Base-by-base conservation (phyloP, 2,113 vertebrate genomes). In the Microtus ochrogaster region DNA sequence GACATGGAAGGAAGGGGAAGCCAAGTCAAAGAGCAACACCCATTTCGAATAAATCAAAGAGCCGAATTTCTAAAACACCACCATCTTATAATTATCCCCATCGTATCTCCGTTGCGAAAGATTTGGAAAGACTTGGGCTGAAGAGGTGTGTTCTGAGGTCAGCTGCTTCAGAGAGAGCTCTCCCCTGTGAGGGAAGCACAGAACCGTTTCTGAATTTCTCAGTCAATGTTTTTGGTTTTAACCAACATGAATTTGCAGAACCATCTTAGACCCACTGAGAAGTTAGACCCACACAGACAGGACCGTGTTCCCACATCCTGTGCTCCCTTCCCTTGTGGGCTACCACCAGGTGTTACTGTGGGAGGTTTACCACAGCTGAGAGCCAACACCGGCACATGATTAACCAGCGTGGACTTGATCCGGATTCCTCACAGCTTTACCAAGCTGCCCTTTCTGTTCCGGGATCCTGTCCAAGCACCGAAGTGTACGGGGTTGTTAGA, bases 101-200 rank as follows among this genome's bases (percentile, higher is more conserved):
- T 92, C 36, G 2, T 47, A 65, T 66, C 96, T 96, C 89, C 87
- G 8, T 41, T 92, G 61, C 36, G 52, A 91, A 83, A 76, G 17
- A 17, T 68, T 14, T 41, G 85, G 26, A 41, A 55, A 36, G 19
- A 28, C 11, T 66, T 28, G 36, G 73, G 77, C 61, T 92, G 65
- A 90, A 89, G 83, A 92, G 21, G 13, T 41, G 5, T 41, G 36
- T 49, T 47, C 41, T 44, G 78, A 28, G 49, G 77, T 73, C 21
- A n/a, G 3, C 30, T 74, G 66, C 63, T 94, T 96, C 33, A 0
- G 1, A 9, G 14, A 52, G 22, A 90, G 36, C 6, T 92, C 82
- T 76, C 36, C 83, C 68, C 96, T 97, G 74, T 13, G 76, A 95
- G 65, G 63, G 70, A 92, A 36, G 94, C 41, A 94, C 26, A 89